phyloP scores from a whole-genome alignment of 2,797 vertebrate genomes.

The Chelon labrosus region DNA sequence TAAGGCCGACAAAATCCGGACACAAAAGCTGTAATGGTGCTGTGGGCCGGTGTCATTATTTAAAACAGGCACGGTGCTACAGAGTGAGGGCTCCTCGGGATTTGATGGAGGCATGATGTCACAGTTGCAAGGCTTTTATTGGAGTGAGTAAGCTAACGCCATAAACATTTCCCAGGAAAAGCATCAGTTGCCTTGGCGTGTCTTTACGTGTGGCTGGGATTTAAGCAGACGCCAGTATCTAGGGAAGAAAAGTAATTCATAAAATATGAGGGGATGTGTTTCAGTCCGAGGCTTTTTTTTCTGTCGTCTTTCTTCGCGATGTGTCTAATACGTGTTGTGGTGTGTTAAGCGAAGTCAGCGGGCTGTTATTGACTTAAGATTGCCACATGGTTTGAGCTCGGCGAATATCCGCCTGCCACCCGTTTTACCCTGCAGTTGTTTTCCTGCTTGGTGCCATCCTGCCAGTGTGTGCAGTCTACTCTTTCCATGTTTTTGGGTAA shows the following conservation, averaged over 20 bases:
- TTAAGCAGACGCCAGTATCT: not conserved
- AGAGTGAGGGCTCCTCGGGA: not conserved
- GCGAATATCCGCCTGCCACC: not conserved
- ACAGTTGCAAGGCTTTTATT: not conserved
- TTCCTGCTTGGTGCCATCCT: not conserved
- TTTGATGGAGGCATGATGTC: not conserved
- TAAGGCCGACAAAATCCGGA: not conserved
- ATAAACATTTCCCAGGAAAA: not conserved
- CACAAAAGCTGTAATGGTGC: not conserved
- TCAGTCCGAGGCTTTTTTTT: not conserved
- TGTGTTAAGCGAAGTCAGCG: not conserved
- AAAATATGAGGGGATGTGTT: not conserved
- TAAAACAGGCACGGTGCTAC: not conserved
- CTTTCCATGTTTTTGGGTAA: too few relatives aligned
- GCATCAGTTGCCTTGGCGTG: too few relatives aligned
- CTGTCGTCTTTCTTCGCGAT: not conserved
- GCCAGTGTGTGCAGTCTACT: not conserved
- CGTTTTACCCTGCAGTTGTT: slow-evolving; percentile 14
- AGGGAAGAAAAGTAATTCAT: not conserved
- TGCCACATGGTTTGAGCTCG: not conserved
- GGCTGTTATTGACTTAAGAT: not conserved
- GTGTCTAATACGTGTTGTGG: not conserved
- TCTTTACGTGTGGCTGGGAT: not conserved
- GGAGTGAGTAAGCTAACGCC: not conserved
- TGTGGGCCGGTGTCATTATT: not conserved